Conservation (phyloP, 1,140 invertebrate genomes). For the Hycleus cichorii region DNA sequence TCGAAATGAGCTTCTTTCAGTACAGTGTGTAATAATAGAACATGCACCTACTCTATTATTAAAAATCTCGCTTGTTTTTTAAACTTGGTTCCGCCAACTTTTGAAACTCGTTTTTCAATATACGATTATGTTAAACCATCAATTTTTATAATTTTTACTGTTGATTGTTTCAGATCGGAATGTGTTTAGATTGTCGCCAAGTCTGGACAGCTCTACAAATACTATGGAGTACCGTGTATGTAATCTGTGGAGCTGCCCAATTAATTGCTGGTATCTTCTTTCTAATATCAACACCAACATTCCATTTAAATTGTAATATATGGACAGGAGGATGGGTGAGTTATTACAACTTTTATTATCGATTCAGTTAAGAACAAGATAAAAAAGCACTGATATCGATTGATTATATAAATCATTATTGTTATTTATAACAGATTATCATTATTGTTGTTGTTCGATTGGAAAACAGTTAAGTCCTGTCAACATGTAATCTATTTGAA, state of each 20-base stretch:
- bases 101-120: too few relatives aligned
- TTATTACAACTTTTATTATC: background rate
- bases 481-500: too few relatives aligned
- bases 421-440: background rate
- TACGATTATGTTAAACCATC: too few relatives aligned
- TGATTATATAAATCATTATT: background rate
- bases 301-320: constrained; percentile 42
- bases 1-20: too few relatives aligned
- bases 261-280: constrained; percentile 45
- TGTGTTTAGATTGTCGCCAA: constrained; percentile 36
- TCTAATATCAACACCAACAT: constrained; percentile 42
- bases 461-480: background rate
- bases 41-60: too few relatives aligned
- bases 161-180: constrained; percentile 24
- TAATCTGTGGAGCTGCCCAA: constrained; percentile 42
- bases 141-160: too few relatives aligned
- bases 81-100: too few relatives aligned
- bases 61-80: too few relatives aligned
- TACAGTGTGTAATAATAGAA: too few relatives aligned
- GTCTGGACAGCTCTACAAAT: constrained; percentile 42
- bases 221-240: constrained; percentile 43
- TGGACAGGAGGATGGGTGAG: constrained; percentile 46
- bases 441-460: too few relatives aligned
- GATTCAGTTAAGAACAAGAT: too few relatives aligned
- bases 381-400: background rate